These are phyloP conservation scores for Dioctria linearis DNA, from an alignment of 2,888 invertebrate species.

Conservation along the genomic window DNA sequence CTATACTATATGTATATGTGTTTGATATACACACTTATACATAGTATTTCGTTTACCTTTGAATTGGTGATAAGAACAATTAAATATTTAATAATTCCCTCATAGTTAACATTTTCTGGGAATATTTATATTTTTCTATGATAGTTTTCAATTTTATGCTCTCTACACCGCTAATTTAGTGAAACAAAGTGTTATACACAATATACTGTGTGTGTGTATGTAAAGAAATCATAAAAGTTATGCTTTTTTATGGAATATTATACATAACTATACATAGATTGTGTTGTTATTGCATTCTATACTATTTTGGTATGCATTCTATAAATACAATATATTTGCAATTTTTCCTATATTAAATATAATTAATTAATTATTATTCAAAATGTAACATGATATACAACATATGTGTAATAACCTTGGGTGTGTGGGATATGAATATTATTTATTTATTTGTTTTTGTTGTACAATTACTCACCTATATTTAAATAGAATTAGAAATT, in stretches of 20 bases:
- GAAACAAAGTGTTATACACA: constrained; percentile 6
- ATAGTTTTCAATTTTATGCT: constrained; percentile 57
- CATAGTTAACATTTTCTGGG: constrained; percentile 15
- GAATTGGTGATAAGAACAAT: constrained; percentile 39
- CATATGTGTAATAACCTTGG: no score
- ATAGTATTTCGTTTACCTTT: not conserved
- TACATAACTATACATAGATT: constrained; percentile 23
- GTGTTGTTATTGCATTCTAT: constrained; percentile 23
- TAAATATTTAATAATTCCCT: not conserved
- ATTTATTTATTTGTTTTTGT: not conserved
- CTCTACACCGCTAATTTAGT: constrained; percentile 53
- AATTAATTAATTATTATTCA: no score
- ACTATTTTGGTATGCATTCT: constrained; percentile 24
- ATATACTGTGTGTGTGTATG: not conserved
- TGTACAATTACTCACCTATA: constrained; percentile 54
- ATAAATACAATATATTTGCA: not conserved
- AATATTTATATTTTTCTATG: constrained; percentile 19
- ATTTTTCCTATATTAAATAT: not conserved
- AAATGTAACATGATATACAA: no score
- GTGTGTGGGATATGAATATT: no score
- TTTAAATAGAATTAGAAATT: not conserved
- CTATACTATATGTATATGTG: constrained; percentile 9
- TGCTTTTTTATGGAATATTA: constrained; percentile 9
- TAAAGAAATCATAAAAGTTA: constrained; percentile 1
- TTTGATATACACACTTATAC: not conserved